Evolutionary conservation across 2,113 vertebrate species (phyloP), one percentile per base, ranked within the genome.

Genomic region (Pimephales promelas): DNA sequence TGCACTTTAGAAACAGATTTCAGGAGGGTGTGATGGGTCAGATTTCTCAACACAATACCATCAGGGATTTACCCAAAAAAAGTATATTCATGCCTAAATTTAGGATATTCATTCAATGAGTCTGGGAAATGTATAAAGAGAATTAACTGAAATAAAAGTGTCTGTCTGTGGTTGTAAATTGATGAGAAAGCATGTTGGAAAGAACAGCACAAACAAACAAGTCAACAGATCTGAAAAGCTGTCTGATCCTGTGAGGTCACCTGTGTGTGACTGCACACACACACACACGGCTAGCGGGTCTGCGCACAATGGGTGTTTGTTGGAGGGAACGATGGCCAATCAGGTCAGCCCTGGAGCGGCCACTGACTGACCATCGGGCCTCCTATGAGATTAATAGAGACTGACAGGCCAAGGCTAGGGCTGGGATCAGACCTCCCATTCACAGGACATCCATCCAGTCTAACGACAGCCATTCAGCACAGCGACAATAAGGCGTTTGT

Each of bases 371-470:
- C 88, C 80, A 68, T 54, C 79, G 28, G 84, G 92, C 90, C 89
- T 92, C 91, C 72, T 84, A 82, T 75, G 90, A 90, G 91, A 94
- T 93, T 94, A 92, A 95, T 91, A 75, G 64, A 81, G 90, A 88
- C 90, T 91, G 93, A 93, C 93, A 92, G 91, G 87, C 87, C 85
- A 78, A 86, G 90, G 82, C 83, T 82, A 89, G 88, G 88, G 72
- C 61, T 28, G 40, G 72, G 64, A 62, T 64, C 34, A 64, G 78
- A 78, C 83, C 83, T 74, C 72, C 34, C 34, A n/a, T n/a, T 79
- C 64, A 62, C 54, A 57, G 82, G 34, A 43, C 36, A 45, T 79
- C 83, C 36, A 84, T 70, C 47, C 43, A 16, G 16, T 77, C 47
- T 36, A 75, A 83, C 45, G 7, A 54, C 72, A 22, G 61, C 73